Base-by-base conservation (phyloP, 92 coral and sea anemone genomes). In the Pocillopora grandis region DNA sequence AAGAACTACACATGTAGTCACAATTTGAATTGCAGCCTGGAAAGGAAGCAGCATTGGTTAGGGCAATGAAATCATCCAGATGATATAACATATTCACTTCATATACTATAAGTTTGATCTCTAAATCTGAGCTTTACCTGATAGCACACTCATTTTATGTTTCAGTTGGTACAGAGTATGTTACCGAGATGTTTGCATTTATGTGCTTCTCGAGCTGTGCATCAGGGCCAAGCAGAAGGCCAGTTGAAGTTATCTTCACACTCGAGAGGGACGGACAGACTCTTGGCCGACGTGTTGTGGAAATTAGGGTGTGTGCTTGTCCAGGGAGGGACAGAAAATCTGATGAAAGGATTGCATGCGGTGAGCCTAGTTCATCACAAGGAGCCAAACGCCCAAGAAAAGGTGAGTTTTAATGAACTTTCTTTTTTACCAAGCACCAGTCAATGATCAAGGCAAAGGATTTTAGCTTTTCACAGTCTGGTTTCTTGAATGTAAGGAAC, bases 171-270 rank as follows among this genome's bases (percentile, higher is more conserved):
- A 97, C 99, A 60, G 96, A 97, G 85, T 94, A 75, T 75, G 99
- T 97, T 15, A 97, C 99, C 1, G 99, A 97, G 90, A 97, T 97
- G 99, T 97, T 97, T 69, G 93, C 97, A 2, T 97, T 97, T 82
- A 94, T 94, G 95, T 97, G 99, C 64, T 97, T 97, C 75, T 94
- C 98, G 15, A 94, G 98, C 80, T 97, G 99, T 65, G 98, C 99
- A 5, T 94, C 98, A 48, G 99, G 99, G 10, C 99, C 98, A 31
- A 95, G 99, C 86, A 81, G 99, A 72, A 80, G 98, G 71, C 99
- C 99, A 2, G 98, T 97, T 48, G 99, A 97, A 80, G 92, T 97
- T 60, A 97, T 97, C 35, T 97, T 97, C 79, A 94, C 98, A 0
- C 18, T 97, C 89, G 99, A 97, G 86, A 93, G 84, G 70, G 95